Evolutionary conservation across 1,140 invertebrate species (phyloP), one percentile per base, ranked within the genome.

Genomic region (Cotesia typhae): DNA sequence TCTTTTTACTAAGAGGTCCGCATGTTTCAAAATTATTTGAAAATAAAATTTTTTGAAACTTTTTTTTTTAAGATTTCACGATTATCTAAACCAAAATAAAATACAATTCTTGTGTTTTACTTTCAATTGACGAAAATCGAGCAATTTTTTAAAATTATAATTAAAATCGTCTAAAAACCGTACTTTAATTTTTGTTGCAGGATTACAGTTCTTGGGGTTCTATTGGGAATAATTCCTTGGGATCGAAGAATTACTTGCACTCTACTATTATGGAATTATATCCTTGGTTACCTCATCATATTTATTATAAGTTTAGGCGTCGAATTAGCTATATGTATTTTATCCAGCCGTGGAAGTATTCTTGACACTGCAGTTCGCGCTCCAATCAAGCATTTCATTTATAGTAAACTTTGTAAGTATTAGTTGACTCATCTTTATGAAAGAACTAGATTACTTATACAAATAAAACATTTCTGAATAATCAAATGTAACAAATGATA

Each of bases 341-440:
- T 95, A 64, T 93, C 94, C 64, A 90, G 95, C 83, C 88, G 93
- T 71, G 95, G 95, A 67, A 93, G 92, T 75, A 96, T 96, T 77
- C 87, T 96, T 67, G 91, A 95, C 78, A 92, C 92, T 1, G 87
- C 88, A 36, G 92, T 92, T 1, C 87, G 95, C 61, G 89, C 90
- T 55, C 90, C 92, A 70, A 94, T 96, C 89, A 92, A 94, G 84
- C 93, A 95, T 81, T 88, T 96, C 17, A 90, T 96, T 66, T 96
- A 96, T 85, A 82, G 92, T 70, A 90, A 94, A 83, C 86, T 95
- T 55, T 90, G 95, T 96, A 88, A 91, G 90, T 87, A 73, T 61
- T 38, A 61, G 5, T 51, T 41, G 14, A 4, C 28, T 60, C n/a
- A 70, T 37, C 68, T 68, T 67, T 52, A 17, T 41, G 52, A 20